phyloP scores from a whole-genome alignment of 1,140 invertebrate genomes.

The Ceratina calcarata region DNA sequence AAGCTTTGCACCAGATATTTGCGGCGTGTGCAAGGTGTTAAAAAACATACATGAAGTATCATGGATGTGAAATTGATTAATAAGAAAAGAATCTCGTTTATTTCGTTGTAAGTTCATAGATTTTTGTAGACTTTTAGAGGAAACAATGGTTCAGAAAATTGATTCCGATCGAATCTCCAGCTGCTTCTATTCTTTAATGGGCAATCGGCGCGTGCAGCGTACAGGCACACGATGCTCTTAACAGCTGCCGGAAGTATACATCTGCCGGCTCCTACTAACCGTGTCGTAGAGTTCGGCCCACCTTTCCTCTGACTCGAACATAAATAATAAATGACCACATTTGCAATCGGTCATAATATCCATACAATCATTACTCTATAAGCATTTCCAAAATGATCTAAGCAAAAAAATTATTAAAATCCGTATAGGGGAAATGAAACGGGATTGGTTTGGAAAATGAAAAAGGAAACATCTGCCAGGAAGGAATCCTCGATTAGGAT shows the following conservation, averaged over 20 bases:
- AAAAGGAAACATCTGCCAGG: constrained; percentile 57
- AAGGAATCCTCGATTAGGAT: constrained; percentile 58
- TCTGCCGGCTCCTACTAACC: constrained; percentile 72
- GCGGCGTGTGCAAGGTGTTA: constrained; percentile 52
- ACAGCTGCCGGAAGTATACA: constrained; percentile 76
- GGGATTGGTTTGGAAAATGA: constrained; percentile 58
- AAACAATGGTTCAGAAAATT: constrained; percentile 39
- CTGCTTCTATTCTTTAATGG: constrained; percentile 60
- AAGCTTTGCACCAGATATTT: constrained; percentile 51
- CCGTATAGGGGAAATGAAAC: not conserved
- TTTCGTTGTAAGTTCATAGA: no score
- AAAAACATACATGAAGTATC: constrained; percentile 26
- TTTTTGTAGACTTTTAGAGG: no score
- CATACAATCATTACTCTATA: constrained; percentile 13
- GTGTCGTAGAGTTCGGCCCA: constrained; percentile 62
- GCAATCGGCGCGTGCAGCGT: constrained; percentile 69
- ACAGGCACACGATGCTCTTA: constrained; percentile 67
- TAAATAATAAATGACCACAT: no score
- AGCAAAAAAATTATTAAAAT: constrained; percentile 10
- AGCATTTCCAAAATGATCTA: not conserved
- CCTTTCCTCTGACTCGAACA: not conserved
- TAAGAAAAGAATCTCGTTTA: not conserved
- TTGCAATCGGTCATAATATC: no score
- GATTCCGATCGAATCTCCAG: constrained; percentile 53
- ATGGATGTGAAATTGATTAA: not conserved